Evolutionary conservation across 2,888 invertebrate genomes (phyloP).

Genomic region (Yponomeuta plumbellus): DNA sequence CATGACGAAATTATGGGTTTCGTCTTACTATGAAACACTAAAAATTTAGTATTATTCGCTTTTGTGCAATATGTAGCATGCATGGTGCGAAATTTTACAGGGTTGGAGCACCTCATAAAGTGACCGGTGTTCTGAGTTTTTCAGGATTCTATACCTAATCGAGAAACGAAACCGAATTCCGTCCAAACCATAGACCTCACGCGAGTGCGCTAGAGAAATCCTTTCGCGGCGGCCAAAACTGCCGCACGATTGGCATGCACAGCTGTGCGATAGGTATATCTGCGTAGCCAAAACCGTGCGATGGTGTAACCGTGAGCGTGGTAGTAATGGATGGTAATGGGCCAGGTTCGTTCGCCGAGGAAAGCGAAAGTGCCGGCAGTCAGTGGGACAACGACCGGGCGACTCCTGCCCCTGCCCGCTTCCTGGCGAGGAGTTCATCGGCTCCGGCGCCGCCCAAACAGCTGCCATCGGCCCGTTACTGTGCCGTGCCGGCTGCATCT

Average conservation of each 20-base stretch:
- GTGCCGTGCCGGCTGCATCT: neutral
- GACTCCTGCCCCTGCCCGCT: slow-evolving; percentile 54
- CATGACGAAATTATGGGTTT: too few relatives aligned
- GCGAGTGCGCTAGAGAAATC: slow-evolving; percentile 52
- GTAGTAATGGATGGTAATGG: slow-evolving; percentile 62
- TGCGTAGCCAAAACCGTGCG: slow-evolving; percentile 57
- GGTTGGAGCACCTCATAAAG: neutral
- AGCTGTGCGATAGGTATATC: slow-evolving; percentile 43
- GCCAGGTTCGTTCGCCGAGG: slow-evolving; percentile 73
- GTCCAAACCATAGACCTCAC: neutral
- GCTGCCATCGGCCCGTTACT: neutral
- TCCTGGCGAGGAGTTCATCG: slow-evolving; percentile 52
- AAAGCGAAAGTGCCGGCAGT: slow-evolving; percentile 69
- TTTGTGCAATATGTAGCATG: neutral
- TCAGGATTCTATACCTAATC: too few relatives aligned
- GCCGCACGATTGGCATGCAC: slow-evolving; percentile 61
- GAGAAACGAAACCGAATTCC: neutral
- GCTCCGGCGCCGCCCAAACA: slow-evolving; percentile 1
- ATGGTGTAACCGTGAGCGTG: slow-evolving; percentile 70
- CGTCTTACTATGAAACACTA: too few relatives aligned
- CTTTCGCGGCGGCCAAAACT: slow-evolving; percentile 36
- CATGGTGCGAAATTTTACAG: slow-evolving; percentile 1
- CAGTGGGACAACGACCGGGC: slow-evolving; percentile 72
- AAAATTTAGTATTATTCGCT: neutral
- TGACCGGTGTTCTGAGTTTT: neutral